These are phyloP conservation scores for Clytia hemisphaerica DNA, from an alignment of 30 jellyfish, hydroid and myxozoan species.

Conservation along the genomic window DNA sequence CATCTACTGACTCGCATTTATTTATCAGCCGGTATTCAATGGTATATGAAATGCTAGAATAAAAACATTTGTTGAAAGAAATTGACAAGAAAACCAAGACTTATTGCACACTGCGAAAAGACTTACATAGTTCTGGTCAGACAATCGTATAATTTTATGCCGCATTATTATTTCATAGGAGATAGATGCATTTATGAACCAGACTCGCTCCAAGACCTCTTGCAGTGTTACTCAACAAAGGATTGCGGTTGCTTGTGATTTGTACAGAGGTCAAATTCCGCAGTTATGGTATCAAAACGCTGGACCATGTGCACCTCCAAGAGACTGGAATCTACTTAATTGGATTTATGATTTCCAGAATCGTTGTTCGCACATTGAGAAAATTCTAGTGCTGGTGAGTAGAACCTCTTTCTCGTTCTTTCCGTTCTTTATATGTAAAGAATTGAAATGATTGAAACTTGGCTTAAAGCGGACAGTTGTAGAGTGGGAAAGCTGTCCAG, in stretches of 20 bases:
- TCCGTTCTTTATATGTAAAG: slow-evolving; percentile 4
- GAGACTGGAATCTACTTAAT: slow-evolving; percentile 43
- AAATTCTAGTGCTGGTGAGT: slow-evolving; percentile 46
- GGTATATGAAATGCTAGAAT: no score
- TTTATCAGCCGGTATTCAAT: no score
- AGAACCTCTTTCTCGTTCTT: background rate
- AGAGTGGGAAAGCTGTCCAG: no score
- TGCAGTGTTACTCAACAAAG: slow-evolving; percentile 5
- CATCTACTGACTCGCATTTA: no score
- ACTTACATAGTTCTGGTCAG: no score
- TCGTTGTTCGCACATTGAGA: slow-evolving; percentile 56
- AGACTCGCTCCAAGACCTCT: background rate
- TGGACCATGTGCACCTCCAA: slow-evolving; percentile 70
- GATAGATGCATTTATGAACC: no score
- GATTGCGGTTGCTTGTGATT: slow-evolving; percentile 55
- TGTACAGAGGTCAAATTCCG: slow-evolving; percentile 54
- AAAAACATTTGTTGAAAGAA: no score
- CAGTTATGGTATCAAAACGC: slow-evolving; percentile 38
- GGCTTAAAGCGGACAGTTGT: no score
- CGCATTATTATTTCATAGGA: no score
- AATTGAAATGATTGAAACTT: slow-evolving; percentile 21
- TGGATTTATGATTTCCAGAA: slow-evolving; percentile 64
- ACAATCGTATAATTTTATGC: no score
- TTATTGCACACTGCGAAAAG: no score
- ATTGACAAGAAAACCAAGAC: no score